Conservation (phyloP, 2,113 vertebrate genomes). For the Pipra filicauda region DNA sequence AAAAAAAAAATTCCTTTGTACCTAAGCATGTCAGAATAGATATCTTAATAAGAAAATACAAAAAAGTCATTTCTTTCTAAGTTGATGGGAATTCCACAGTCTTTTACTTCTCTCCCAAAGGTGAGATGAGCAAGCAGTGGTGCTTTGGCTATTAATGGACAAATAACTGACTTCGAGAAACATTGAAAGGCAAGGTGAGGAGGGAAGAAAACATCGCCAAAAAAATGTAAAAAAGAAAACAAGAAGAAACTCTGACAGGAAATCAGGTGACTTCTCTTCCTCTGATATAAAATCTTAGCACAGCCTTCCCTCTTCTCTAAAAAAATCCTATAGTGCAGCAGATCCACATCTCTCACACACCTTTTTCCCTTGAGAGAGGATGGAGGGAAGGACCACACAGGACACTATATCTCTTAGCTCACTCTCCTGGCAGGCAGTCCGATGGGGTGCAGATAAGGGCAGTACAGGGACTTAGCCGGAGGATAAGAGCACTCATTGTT, state of each 20-base stretch:
- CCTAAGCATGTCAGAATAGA: not conserved
- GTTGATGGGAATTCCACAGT: not conserved
- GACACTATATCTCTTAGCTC: not conserved
- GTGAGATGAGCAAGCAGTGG: not conserved
- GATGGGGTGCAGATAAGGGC: conserved; percentile 30
- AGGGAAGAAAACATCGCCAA: not conserved
- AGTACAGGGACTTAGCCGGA: not conserved
- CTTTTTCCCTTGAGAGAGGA: not conserved
- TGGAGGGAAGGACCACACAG: conserved; percentile 4
- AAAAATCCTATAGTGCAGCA: not conserved
- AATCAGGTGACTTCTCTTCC: not conserved
- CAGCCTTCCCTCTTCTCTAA: not conserved
- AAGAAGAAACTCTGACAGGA: not conserved
- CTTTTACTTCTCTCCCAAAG: not conserved
- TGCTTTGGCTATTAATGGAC: not conserved
- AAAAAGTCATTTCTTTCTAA: not conserved
- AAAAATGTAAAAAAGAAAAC: no score
- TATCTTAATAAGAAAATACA: not conserved
- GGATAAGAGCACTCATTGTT: conserved; percentile 23
- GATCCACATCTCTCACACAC: not conserved
- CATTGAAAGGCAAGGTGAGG: not conserved
- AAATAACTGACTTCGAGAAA: not conserved
- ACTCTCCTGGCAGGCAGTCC: not conserved
- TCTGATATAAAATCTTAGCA: not conserved
- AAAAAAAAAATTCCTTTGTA: not conserved